Conservation (phyloP, 2,113 vertebrate genomes). For the Aplodontia rufa region DNA sequence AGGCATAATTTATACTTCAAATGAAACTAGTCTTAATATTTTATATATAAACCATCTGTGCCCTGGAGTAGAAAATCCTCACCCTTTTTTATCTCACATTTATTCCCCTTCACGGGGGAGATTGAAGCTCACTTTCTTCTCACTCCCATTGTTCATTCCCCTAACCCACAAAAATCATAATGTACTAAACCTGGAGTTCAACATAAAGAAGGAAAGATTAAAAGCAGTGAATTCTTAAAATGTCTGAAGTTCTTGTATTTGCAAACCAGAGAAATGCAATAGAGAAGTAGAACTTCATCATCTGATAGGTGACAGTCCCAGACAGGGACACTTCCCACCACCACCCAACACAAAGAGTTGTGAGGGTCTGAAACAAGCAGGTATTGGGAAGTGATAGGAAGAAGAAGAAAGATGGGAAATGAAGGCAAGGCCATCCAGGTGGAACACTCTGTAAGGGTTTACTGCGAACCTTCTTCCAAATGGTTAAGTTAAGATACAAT, state of each 20-base stretch:
- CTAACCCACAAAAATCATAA: not conserved
- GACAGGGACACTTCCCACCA: accelerated
- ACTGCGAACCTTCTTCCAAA: not conserved
- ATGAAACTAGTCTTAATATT: not conserved
- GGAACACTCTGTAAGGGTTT: not conserved
- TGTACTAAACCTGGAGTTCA: not conserved
- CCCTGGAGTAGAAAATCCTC: not conserved
- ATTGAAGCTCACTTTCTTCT: not conserved
- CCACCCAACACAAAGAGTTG: not conserved
- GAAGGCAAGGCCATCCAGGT: not conserved
- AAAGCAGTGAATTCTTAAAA: not conserved
- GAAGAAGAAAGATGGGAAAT: not conserved
- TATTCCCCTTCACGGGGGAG: not conserved
- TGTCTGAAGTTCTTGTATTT: not conserved
- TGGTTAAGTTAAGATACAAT: not conserved
- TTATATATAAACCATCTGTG: not conserved
- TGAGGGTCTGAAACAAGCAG: not conserved
- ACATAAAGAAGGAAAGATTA: not conserved
- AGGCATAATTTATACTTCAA: not conserved
- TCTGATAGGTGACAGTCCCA: not conserved
- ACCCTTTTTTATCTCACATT: not conserved
- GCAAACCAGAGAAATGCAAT: not conserved
- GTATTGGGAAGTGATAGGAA: not conserved
- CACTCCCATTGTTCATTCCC: not conserved
- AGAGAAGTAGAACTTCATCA: not conserved